Base-by-base conservation (phyloP, 35 echinoderm and acorn worm genomes). In the Lytechinus pictus region DNA sequence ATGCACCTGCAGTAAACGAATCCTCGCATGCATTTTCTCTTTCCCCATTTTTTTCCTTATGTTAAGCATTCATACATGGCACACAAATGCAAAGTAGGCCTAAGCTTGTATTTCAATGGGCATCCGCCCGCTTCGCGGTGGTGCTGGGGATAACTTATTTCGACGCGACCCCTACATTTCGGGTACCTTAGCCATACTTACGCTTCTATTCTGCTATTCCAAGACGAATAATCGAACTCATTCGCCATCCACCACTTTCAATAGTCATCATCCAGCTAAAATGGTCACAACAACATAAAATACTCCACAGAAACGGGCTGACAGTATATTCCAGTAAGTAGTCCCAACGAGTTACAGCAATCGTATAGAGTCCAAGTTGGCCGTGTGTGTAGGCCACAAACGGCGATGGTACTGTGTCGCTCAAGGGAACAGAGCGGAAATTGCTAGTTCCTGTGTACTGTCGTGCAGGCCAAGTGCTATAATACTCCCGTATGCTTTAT, bases 401-500 rank as follows among this genome's bases (percentile, higher is more conserved):
- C 92, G 66, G 66, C 53, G 28, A 55, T 57, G 19, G 55, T 57
- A 93, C 92, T 55, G 53, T 27, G 13, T 54, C 52, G 92, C 92
- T 93, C 92, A 93, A 55, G 92, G 92, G 92, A 93, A 55, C 92
- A 28, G 92, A 93, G 54, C 92, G 92, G 92, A 93, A 93, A 93
- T 93, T 93, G 92, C 54, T 54, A 93, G 92, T 93, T 93, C 92
- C 92, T 93, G 92, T 93, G 53, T 93, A 57, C 92, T 53, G 92
- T 93, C 53, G 92, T 93, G 55, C 92, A 57, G 92, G 92, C 92
- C 92, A 93, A 93, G 92, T 93, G 92, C 53, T 93, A 93, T 93
- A 93, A 93, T 93, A 93, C 92, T 93, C 92, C 66, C 92, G 54
- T 93, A 93, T 93, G 92, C 92, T 93, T 93, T 93, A 93, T 93